Evolutionary conservation across 2,888 invertebrate species (phyloP), one percentile per base, ranked within the genome.

Genomic region (Lymantria dispar): DNA sequence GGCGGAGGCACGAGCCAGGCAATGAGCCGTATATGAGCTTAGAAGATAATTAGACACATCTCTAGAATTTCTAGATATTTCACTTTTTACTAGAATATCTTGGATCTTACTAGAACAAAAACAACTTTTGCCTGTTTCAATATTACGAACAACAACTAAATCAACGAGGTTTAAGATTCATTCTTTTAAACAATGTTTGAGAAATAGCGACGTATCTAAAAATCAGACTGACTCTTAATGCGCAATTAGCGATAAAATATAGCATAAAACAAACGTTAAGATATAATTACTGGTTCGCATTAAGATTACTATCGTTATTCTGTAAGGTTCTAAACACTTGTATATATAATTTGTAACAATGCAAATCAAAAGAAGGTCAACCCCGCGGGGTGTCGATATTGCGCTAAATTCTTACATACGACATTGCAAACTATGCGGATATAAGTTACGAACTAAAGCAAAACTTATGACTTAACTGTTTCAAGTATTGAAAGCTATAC

Each of bases 361-460:
- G 45, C 37, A 12, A 45, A 45, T 38, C 14, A 38, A 44, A 42
- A 43, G 22, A 14, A 30, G 37, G 41, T 42, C 42, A 50, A 14
- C 15, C 33, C 44, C 8, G 9, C 15, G 36, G 44, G 40, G 40
- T 11, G 10, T 10, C 12, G 10, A 14, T 13, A 13, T 40, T 13
- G 13, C 40, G 40, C 12, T 14, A 40, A 40, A 36, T 11, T 36
- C 9, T 40, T 14, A 31, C 15, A 10, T 31, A 44, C 13, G 42
- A 29, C 22, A 48, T 8, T 14, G n/a, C 30, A 38, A 47, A 47
- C 56, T 49, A 60, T 65, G 62, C 66, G 64, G 66, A 64, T 50
- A 45, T 38, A 43, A 53, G 33, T 43, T 10, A 50, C 47, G 42
- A 30, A 52, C 80, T 74, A 78, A 22, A 22, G 5, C 2, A 2